A percentile compares a stretch with the other conserved stretches of the same genome.
These are phyloP conservation scores for Platerodrilus igneus DNA, from an alignment of 2,888 invertebrate genomes.

Conservation along the genomic window DNA sequence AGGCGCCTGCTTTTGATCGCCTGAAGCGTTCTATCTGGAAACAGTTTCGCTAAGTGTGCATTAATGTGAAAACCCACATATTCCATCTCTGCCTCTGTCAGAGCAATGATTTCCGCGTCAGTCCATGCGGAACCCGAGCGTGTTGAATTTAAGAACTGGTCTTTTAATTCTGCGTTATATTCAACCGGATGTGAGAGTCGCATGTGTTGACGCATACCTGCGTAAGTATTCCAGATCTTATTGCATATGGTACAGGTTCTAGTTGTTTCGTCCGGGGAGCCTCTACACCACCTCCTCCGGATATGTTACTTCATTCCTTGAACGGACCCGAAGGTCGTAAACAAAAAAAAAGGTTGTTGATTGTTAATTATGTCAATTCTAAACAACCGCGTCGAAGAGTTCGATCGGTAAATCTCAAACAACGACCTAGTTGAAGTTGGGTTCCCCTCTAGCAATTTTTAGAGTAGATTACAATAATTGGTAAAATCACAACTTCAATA, in stretches of 20 bases:
- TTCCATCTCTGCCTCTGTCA: constrained; percentile 4
- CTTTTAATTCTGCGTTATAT: constrained; percentile 9
- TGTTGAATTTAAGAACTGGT: not conserved
- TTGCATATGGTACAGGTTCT: not conserved
- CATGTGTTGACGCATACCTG: constrained; percentile 13
- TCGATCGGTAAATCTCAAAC: too few species aligned
- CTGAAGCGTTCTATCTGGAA: constrained; percentile 4
- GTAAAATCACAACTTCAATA: too few species aligned
- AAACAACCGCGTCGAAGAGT: too few species aligned
- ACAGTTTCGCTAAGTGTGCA: constrained; percentile 1
- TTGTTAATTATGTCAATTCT: too few species aligned
- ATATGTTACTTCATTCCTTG: not conserved
- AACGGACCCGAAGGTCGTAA: not conserved
- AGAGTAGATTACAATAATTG: too few species aligned
- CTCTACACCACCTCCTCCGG: not conserved
- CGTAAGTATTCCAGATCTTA: not conserved
- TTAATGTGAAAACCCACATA: constrained; percentile 5
- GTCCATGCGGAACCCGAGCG: not conserved
- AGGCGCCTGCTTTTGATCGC: constrained; percentile 5
- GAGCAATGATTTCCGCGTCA: constrained; percentile 3
- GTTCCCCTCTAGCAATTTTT: too few species aligned
- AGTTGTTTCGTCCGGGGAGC: not conserved
- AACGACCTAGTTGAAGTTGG: too few species aligned
- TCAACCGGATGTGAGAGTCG: constrained; percentile 12
- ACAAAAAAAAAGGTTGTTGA: too few species aligned